Conservation (phyloP, 2,113 vertebrate species). For the Cranoglanis bouderius region DNA sequence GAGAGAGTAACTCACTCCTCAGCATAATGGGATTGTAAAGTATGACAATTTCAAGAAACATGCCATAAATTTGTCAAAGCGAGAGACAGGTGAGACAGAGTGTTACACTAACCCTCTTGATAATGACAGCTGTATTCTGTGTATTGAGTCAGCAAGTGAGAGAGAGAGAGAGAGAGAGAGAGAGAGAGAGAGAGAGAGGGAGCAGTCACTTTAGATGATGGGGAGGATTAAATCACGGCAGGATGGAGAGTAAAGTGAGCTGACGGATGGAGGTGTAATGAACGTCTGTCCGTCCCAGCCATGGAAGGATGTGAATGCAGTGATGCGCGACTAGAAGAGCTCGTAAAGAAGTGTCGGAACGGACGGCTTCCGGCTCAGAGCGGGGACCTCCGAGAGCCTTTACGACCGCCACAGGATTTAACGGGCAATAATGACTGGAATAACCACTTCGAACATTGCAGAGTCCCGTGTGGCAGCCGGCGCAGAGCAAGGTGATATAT, state of each 20-base stretch:
- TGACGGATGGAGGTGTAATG: constrained; percentile 79
- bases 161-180: constrained; percentile 37
- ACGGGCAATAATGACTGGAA: constrained; percentile 80
- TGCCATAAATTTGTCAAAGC: constrained; percentile 88
- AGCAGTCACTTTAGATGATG: constrained; percentile 91
- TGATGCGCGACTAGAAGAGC: constrained; percentile 74
- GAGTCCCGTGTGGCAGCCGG: constrained; percentile 60
- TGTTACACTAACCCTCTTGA: constrained; percentile 83
- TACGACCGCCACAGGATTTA: constrained; percentile 84
- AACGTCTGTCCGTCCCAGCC: constrained; percentile 74
- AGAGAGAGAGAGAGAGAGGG: constrained; percentile 67
- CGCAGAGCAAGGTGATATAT: constrained; percentile 68
- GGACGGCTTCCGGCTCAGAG: constrained; percentile 82
- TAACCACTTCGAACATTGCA: constrained; percentile 79
- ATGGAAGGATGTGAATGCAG: constrained; percentile 51
- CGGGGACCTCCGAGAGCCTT: constrained; percentile 78
- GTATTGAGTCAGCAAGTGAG: constrained; percentile 51
- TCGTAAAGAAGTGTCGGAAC: constrained; percentile 84
- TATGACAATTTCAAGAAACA: constrained; percentile 90
- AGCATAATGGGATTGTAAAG: constrained; percentile 95
- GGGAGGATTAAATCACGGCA: constrained; percentile 93
- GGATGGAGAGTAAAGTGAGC: constrained; percentile 65
- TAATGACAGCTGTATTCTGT: constrained; percentile 86
- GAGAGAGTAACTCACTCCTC: constrained; percentile 85
- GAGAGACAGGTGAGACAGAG: constrained; percentile 70